Base-by-base conservation (phyloP, 2,113 vertebrate genomes). In the Eolophus roseicapilla region DNA sequence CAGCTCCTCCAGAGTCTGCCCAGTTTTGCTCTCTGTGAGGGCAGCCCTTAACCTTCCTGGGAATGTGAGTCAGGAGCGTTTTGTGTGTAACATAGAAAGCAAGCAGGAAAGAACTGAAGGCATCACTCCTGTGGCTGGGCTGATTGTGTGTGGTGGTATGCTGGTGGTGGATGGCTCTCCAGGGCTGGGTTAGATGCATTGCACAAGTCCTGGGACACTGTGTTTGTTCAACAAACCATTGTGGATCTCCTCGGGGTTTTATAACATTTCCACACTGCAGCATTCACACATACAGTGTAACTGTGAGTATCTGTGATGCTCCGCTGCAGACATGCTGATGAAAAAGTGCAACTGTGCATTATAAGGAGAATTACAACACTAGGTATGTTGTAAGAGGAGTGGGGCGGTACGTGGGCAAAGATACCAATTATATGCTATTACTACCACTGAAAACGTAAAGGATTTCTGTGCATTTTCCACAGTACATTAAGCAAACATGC, bases 131-230 rank as follows among this genome's bases (percentile, higher is more conserved):
- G 10, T 77, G 65, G 57, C 62, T 31, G 55, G 37, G 65, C 25
- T 75, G 86, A n/a, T 13, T 17, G 0, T 0, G 5, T 7, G 43
- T 4, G 1, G 52, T n/a, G 50, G 50, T 1, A 4, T 18, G 39
- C 9, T 1, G 5, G 16, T 52, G 74, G 35, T 25, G 53, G 75
- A 10, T 55, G 59, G 59, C 28, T 83, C 80, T 74, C 53, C 63
- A 70, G 80, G 68, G 33, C 83, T 83, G 18, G 25, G 19, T 35
- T 28, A 43, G 47, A 35, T 4, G 23, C 18, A 1, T 35, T 13
- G 20, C n/a, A 21, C 47, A 39, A 39, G 33, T 29, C 35, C 23
- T 50, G 68, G 78, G n/a, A 39, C 17, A 3, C n/a, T 12, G 13
- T 21, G 20, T 11, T 2, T 29, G 43, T 69, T 87, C 78, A 76